Percentiles rank a stretch among this genome's conserved stretches.
Conservation (phyloP, 2,888 invertebrate genomes). For the Euclidia mi region DNA sequence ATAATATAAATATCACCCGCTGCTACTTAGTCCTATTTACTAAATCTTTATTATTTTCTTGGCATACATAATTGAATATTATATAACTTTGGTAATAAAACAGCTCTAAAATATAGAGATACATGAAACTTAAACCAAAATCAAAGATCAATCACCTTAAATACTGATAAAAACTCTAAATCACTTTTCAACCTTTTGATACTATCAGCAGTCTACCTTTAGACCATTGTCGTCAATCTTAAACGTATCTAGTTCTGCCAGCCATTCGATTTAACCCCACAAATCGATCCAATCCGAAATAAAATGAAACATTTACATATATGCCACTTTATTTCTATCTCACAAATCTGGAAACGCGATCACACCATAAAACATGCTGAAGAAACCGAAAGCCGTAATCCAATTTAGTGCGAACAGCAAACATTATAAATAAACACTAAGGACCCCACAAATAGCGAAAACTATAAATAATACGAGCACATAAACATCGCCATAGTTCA, state of each 20-base stretch:
- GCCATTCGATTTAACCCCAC: conserved; percentile 33
- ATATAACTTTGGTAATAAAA: no score
- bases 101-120: no score
- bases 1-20: no score
- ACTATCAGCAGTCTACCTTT: no score
- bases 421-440: conserved; percentile 58
- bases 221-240: conserved; percentile 31
- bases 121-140: no score
- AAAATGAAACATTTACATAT: conserved; percentile 56
- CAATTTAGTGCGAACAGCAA: conserved; percentile 60
- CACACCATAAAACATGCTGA: conserved; percentile 50
- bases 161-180: not conserved
- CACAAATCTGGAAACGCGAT: conserved; percentile 56
- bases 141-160: no score
- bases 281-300: conserved; percentile 48
- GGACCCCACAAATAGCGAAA: conserved; percentile 57
- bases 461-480: conserved; percentile 66
- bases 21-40: no score
- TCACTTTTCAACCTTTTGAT: not conserved
- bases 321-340: conserved; percentile 50
- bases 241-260: conserved; percentile 27
- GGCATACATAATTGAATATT: no score
- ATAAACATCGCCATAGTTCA: conserved; percentile 62
- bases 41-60: no score
- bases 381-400: conserved; percentile 51